Evolutionary conservation across 2,797 vertebrate genomes (phyloP).

Genomic region (Sebastes kiyomatsui): DNA sequence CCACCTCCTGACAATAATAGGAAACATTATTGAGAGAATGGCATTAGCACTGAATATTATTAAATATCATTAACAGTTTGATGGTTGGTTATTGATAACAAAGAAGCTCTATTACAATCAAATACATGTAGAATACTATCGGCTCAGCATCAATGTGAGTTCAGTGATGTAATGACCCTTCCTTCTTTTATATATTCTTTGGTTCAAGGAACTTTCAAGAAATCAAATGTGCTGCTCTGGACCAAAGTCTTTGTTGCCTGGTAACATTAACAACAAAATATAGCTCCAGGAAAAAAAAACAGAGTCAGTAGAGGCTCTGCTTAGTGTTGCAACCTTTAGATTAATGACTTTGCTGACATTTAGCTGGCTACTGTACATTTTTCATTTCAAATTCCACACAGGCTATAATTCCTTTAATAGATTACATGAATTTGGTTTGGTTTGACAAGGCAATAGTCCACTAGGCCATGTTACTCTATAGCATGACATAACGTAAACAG

Average conservation of each 20-base stretch:
- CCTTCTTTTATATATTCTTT: no score
- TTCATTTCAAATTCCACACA: not conserved
- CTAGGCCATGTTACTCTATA: not conserved
- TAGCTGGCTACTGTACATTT: not conserved
- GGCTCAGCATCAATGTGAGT: no score
- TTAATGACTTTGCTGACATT: not conserved
- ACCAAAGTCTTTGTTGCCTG: not conserved
- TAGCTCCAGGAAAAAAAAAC: not conserved
- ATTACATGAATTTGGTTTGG: not conserved
- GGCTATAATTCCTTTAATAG: not conserved
- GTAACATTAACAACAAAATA: not conserved
- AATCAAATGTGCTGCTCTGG: not conserved
- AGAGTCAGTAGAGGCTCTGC: not conserved
- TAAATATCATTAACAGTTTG: no score
- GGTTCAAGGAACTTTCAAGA: not conserved
- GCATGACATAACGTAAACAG: not conserved
- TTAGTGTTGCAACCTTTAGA: no score
- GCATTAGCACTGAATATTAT: no score
- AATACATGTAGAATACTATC: no score
- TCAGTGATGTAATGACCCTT: no score
- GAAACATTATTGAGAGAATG: no score
- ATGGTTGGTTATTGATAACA: no score
- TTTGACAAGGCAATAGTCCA: not conserved
- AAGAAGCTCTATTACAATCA: no score
- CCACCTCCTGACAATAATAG: no score